Evolutionary conservation across 2,113 vertebrate genomes (phyloP), one percentile per base, ranked within the genome.

Genomic region (Spea multiplicata): DNA sequence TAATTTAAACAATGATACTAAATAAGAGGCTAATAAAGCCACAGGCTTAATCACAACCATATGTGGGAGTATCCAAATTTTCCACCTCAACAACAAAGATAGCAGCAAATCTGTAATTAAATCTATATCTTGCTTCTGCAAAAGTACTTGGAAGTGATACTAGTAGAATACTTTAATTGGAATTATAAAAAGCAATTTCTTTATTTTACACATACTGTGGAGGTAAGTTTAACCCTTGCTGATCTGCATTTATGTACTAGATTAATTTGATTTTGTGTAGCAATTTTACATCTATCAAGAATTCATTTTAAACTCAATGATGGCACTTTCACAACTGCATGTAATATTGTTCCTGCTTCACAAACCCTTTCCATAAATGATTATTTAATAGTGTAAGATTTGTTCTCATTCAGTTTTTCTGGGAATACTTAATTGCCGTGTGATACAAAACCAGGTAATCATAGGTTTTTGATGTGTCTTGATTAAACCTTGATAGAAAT

Each of bases 1-100:
- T 92, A 92, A 92, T 90, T 93, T 87, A 86, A 89, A 88, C 82
- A 84, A 89, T 92, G 87, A 91, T 88, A 87, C 86, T 89, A 90
- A 91, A 90, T 88, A 85, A 85, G 81, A 86, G 84, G 68, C 83
- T 86, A 88, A 89, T 89, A 90, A 88, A 87, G 74, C 79, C 81
- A 88, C 87, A 84, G 82, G 79, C 84, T 76, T 91, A 93, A 93
- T 88, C 88, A 88, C 87, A 89, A 86, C 88, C 91, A 90, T 81
- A 88, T 91, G 89, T 84, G 88, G 85, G 86, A 85, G 78, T 86
- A 87, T 87, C 82, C 83, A 81, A 77, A 82, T 84, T 81, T 86
- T 90, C 89, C 84, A 83, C 84, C 87, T 81, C 71, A 68, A 83
- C 81, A 85, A 91, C 44, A 78, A 59, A 87, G 80, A 92, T 88